These are phyloP conservation scores for Pheosia tremula DNA, from an alignment of 2,888 invertebrate genomes.

Conservation along the genomic window DNA sequence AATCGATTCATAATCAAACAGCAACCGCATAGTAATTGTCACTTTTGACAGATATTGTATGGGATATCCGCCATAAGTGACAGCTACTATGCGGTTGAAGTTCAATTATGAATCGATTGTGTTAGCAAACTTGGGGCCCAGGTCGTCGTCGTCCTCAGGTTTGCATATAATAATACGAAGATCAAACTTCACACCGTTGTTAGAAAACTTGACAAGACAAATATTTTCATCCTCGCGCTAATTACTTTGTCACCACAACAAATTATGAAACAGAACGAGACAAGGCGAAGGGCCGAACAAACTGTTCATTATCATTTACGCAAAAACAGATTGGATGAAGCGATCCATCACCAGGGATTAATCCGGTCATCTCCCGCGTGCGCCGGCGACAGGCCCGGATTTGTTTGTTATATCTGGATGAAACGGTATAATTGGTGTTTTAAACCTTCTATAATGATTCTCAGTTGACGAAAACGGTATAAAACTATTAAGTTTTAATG, in stretches of 20 bases:
- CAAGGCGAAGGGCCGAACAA: slow-evolving; percentile 40
- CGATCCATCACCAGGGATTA: slow-evolving; percentile 70
- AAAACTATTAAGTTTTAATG: not conserved
- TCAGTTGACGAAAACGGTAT: not conserved
- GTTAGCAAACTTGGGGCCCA: too few relatives aligned
- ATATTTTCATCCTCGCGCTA: not conserved
- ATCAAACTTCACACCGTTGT: too few relatives aligned
- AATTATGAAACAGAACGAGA: slow-evolving; percentile 18
- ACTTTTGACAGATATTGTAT: too few relatives aligned
- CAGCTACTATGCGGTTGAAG: too few relatives aligned
- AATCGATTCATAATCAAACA: too few relatives aligned
- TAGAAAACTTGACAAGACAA: not conserved
- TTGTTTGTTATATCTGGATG: slow-evolving; percentile 13
- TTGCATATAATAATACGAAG: too few relatives aligned
- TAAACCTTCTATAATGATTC: not conserved
- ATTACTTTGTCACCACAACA: slow-evolving; percentile 8
- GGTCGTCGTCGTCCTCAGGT: too few relatives aligned
- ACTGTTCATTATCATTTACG: slow-evolving; percentile 64
- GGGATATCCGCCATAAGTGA: too few relatives aligned
- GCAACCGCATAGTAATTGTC: too few relatives aligned
- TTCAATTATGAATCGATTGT: too few relatives aligned
- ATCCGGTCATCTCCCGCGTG: slow-evolving; percentile 17
- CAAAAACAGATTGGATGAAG: slow-evolving; percentile 60
- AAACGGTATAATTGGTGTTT: slow-evolving; percentile 35
- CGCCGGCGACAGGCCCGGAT: not conserved